phyloP scores from a whole-genome alignment of 2,113 vertebrate genomes.

The Cinclus cinclus region DNA sequence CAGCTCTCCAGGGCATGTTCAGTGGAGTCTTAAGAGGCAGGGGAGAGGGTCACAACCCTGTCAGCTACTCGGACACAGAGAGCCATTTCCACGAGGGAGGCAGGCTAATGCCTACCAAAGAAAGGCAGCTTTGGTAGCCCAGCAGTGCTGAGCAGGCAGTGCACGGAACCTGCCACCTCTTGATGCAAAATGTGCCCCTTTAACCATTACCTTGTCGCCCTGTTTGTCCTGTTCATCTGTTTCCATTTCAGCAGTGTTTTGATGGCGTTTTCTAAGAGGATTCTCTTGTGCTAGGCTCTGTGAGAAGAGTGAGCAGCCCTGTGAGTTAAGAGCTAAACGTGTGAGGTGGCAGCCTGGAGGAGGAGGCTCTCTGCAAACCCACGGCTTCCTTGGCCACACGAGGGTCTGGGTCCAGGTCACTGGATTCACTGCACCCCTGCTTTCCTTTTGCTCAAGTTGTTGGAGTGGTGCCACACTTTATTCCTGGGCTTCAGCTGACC shows the following conservation, averaged over 20 bases:
- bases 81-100: rapidly evolving
- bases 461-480: not conserved
- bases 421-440: not conserved
- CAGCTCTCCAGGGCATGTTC: not conserved
- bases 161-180: not conserved
- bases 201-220: not conserved
- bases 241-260: not conserved
- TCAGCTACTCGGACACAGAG: not conserved
- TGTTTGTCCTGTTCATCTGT: not conserved
- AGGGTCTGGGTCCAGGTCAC: not conserved
- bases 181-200: not conserved
- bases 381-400: rapidly evolving
- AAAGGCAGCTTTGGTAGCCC: not conserved
- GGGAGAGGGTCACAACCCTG: not conserved
- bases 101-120: not conserved
- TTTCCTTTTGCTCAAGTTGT: not conserved
- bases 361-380: not conserved
- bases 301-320: not conserved
- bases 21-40: not conserved
- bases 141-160: not conserved
- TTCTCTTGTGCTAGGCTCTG: not conserved
- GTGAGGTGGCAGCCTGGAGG: not conserved
- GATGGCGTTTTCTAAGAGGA: not conserved
- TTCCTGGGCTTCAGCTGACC: not conserved
- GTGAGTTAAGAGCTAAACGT: not conserved